Evolutionary conservation across 2,113 vertebrate genomes (phyloP).

Genomic region (Syngnathoides biaculeatus): DNA sequence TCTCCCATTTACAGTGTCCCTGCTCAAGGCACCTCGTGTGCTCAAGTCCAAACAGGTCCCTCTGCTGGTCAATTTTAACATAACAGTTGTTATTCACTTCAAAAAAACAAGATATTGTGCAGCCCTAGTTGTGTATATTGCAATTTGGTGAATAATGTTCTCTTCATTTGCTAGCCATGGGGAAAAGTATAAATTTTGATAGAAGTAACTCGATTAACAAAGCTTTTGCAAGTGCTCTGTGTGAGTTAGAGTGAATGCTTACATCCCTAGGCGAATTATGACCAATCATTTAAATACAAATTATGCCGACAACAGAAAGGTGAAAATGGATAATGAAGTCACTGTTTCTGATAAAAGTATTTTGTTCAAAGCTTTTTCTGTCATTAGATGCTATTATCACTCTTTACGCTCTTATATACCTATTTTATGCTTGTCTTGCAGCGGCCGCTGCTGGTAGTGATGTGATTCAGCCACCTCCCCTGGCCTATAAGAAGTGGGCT

Average conservation of each 20-base stretch:
- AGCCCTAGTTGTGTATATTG: no score
- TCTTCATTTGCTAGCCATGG: constrained; percentile 27
- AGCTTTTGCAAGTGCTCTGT: constrained; percentile 4
- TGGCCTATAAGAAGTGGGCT: constrained; percentile 98
- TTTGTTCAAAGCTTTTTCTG: background rate
- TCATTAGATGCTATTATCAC: background rate
- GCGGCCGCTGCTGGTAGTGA: constrained; percentile 94
- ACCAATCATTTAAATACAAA: background rate
- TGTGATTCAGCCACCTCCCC: constrained; percentile 88
- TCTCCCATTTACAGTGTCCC: no score
- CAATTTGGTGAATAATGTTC: background rate
- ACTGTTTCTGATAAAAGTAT: background rate
- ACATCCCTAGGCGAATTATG: background rate
- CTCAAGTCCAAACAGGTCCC: no score
- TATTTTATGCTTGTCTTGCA: constrained; percentile 42
- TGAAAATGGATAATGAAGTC: background rate
- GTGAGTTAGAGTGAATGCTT: background rate
- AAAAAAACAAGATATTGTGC: no score
- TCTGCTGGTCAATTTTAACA: no score
- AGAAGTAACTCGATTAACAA: background rate
- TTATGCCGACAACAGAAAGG: background rate
- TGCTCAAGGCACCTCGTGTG: no score
- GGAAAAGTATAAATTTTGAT: constrained; percentile 44
- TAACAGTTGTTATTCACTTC: no score
- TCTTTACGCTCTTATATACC: constrained; percentile 47